A percentile compares a stretch with the other conserved stretches of the same genome.
phyloP scores from a whole-genome alignment of 1,140 invertebrate species.

The Bombus fervidus region DNA sequence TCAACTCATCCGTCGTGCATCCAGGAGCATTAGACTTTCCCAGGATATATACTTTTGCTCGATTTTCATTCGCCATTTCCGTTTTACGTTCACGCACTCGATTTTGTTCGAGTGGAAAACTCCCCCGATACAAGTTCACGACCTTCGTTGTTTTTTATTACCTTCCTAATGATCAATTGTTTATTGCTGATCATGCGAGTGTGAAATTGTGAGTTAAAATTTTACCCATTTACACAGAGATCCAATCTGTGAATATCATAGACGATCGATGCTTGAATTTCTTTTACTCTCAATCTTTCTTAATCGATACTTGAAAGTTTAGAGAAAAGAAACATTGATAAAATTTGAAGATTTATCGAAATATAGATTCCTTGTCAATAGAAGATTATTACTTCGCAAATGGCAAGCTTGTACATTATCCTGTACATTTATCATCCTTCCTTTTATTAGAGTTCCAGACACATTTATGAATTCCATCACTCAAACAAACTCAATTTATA shows the following conservation, averaged over 20 bases:
- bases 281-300: too few relatives aligned
- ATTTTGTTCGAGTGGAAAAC: neutral
- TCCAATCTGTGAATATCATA: too few relatives aligned
- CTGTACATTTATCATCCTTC: too few relatives aligned
- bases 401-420: too few relatives aligned
- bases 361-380: too few relatives aligned
- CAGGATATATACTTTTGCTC: neutral
- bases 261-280: too few relatives aligned
- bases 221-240: neutral
- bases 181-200: neutral
- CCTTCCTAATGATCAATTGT: neutral
- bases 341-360: too few relatives aligned
- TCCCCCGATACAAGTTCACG: neutral
- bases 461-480: too few relatives aligned
- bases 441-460: too few relatives aligned
- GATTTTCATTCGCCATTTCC: neutral
- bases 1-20: neutral
- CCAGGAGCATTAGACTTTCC: neutral
- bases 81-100: neutral
- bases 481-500: neutral
- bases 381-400: too few relatives aligned
- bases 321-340: too few relatives aligned
- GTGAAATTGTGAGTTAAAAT: neutral
- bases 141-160: neutral
- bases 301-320: too few relatives aligned